These are phyloP conservation scores for Diplazon laetatorius DNA, from an alignment of 2,888 invertebrate genomes.

Conservation along the genomic window DNA sequence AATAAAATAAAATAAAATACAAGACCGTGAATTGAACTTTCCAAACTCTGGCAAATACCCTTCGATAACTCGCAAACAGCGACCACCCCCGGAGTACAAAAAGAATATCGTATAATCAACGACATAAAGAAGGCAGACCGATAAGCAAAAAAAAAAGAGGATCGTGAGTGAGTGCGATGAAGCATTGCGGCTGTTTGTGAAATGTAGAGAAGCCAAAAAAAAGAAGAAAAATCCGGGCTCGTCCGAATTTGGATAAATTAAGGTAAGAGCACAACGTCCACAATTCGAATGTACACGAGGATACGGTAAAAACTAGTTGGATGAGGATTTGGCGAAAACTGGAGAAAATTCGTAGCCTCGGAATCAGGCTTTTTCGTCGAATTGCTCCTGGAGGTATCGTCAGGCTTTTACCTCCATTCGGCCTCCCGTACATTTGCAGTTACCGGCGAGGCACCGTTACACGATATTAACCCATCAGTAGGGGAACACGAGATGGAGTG, in stretches of 20 bases:
- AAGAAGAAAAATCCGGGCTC: too few species aligned
- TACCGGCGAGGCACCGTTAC: slow-evolving; percentile 45
- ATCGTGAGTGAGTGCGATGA: slow-evolving; percentile 24
- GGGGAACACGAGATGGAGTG: slow-evolving; percentile 24
- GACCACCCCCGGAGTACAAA: not conserved
- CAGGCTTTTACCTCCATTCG: slow-evolving; percentile 11
- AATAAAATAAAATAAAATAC: not conserved
- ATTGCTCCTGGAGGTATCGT: slow-evolving; percentile 40
- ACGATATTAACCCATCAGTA: slow-evolving; percentile 61
- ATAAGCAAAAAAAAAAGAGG: slow-evolving; percentile 30
- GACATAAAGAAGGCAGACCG: slow-evolving; percentile 8
- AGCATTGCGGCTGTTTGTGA: slow-evolving; percentile 14
- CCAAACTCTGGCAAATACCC: slow-evolving; percentile 40
- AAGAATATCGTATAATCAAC: not conserved
- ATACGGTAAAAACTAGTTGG: slow-evolving; percentile 27
- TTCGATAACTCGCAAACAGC: slow-evolving; percentile 43
- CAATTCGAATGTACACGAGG: not conserved
- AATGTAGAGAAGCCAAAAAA: not conserved
- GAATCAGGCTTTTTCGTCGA: slow-evolving; percentile 27
- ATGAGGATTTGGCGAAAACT: not conserved
- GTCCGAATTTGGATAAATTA: not conserved
- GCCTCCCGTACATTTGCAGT: slow-evolving; percentile 56
- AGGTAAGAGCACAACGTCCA: slow-evolving; percentile 15
- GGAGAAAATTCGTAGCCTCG: slow-evolving; percentile 8
- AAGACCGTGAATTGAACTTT: slow-evolving; percentile 23